Conservation (phyloP, 1,140 invertebrate genomes). For the Phocides pigmalion region DNA sequence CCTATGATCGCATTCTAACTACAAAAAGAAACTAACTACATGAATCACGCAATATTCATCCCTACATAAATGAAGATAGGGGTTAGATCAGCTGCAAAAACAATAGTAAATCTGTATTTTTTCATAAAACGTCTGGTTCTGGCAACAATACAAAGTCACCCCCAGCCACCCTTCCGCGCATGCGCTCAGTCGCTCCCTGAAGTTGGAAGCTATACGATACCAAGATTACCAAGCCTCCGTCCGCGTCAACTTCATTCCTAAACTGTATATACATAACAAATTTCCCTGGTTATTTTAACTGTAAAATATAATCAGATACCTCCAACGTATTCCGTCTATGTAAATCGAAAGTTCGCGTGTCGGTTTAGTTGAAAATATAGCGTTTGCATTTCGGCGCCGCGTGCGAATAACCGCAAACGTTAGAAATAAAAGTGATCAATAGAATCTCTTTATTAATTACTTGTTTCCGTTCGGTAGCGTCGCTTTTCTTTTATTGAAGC, state of each 20-base stretch:
- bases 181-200: conserved; percentile 49
- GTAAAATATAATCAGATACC: conserved; percentile 67
- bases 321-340: conserved; percentile 70
- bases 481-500: conserved; percentile 19
- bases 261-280: conserved; percentile 79
- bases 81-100: conserved; percentile 16
- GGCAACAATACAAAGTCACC: conserved; percentile 69
- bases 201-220: conserved; percentile 63
- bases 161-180: conserved; percentile 65
- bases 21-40: conserved; percentile 28
- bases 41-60: conserved; percentile 40
- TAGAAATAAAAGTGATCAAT: conserved; percentile 66
- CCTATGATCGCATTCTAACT: conserved; percentile 36
- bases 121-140: conserved; percentile 53
- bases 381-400: conserved; percentile 17
- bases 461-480: conserved; percentile 60
- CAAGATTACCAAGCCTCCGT: conserved; percentile 66
- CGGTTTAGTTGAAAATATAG: neutral
- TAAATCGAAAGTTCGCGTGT: conserved; percentile 40
- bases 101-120: conserved; percentile 45
- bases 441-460: conserved; percentile 72
- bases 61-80: conserved; percentile 38
- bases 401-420: conserved; percentile 32
- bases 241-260: conserved; percentile 68
- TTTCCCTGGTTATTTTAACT: conserved; percentile 62